Evolutionary conservation across 2,888 invertebrate genomes (phyloP).

Genomic region (Aphidius colemani): DNA sequence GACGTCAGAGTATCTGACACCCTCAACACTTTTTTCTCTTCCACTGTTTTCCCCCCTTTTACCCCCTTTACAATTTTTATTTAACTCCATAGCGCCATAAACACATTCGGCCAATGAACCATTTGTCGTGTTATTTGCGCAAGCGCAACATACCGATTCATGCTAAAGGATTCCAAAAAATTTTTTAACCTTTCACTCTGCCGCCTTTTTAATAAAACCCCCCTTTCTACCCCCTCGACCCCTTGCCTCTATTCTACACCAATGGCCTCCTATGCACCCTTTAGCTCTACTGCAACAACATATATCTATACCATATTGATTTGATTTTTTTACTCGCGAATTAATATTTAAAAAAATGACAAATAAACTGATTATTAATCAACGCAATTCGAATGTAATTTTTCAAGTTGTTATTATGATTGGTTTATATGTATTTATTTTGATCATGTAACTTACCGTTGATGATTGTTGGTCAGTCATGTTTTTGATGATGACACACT

Average conservation of each 20-base stretch:
- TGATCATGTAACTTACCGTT: constrained; percentile 41
- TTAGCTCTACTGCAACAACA: too few relatives aligned
- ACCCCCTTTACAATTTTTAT: constrained; percentile 14
- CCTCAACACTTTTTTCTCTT: not conserved
- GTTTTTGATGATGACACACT: constrained; percentile 23
- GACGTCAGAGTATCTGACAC: constrained; percentile 2
- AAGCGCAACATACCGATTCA: constrained; percentile 29
- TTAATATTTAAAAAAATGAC: too few relatives aligned
- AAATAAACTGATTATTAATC: too few relatives aligned
- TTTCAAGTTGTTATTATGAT: too few relatives aligned
- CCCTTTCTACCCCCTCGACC: too few relatives aligned
- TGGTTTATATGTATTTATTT: constrained; percentile 4
- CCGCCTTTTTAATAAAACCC: too few relatives aligned
- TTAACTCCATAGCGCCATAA: constrained; percentile 22
- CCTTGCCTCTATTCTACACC: not conserved
- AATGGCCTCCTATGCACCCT: constrained; percentile 13
- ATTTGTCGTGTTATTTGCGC: constrained; percentile 22
- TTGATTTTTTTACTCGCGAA: too few relatives aligned
- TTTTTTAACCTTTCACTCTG: too few relatives aligned
- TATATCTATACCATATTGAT: too few relatives aligned
- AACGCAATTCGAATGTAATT: too few relatives aligned
- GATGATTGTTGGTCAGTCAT: constrained; percentile 45
- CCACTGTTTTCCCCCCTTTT: too few relatives aligned
- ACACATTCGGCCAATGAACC: constrained; percentile 34
- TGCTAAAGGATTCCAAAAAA: too few relatives aligned